Base-by-base conservation (phyloP, 2,113 vertebrate genomes). In the Clarias magur region DNA sequence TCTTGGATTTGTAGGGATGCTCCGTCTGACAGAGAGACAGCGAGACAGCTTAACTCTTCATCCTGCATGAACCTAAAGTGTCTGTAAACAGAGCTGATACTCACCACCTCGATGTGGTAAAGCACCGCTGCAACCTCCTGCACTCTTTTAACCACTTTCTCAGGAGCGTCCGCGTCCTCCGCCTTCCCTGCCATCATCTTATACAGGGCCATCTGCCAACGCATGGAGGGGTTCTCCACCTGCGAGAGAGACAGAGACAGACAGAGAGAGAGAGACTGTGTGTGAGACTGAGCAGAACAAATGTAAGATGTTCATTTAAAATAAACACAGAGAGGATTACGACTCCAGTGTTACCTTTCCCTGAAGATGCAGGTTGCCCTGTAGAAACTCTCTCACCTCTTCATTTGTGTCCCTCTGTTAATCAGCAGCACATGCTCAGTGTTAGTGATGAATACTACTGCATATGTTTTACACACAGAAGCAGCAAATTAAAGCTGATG, bases 141-240 rank as follows among this genome's bases (percentile, higher is more conserved):
- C 7, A 98, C 97, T 85, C 97, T 92, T 83, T 96, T 96, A 76
- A 98, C 97, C 19, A 97, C 97, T 90, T 98, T 98, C 82, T 95
- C 93, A 0, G 97, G 97, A 23, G 94, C 94, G 42, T 97, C 96
- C 0, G 95, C 95, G 25, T 98, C 97, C 87, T 98, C 97, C 0
- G 95, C 96, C 84, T 97, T 97, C 53, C 97, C 97, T 0, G 97
- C 95, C 94, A 97, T 94, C 84, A 96, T 96, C 57, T 96, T 96
- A 91, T 98, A 98, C 80, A 98, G 93, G 0, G 97, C 96, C 97
- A 99, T 96, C 93, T 99, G 97, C 97, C 97, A 99, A 76, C 97
- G 96, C 95, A 98, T 96, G 73, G 97, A 96, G 0, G 95, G 96
- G 89, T 97, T 96, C 92, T 98, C 97, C 75, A 97, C 96, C 97